A percentile compares a stretch with the other conserved stretches of the same genome.
Conservation (phyloP, 2,797 vertebrate species). For the Danio albolineatus region DNA sequence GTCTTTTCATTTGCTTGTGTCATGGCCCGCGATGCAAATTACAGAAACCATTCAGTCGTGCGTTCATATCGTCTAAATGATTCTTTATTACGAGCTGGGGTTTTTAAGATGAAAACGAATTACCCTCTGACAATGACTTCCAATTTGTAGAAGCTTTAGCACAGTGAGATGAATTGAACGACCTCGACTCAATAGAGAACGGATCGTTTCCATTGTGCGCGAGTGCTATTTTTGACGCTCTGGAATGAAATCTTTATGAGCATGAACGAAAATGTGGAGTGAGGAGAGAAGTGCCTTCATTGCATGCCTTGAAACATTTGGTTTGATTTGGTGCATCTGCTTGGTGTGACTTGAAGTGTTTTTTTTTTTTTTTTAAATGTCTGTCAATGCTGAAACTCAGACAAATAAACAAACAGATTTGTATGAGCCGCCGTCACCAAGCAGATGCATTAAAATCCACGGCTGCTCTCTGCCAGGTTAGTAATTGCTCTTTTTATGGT, state of each 20-base stretch:
- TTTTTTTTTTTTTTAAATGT: conserved; percentile 59
- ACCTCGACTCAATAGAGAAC: conserved; percentile 73
- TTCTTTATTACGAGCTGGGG: conserved; percentile 70
- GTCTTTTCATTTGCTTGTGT: conserved; percentile 70
- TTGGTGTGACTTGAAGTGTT: conserved; percentile 55
- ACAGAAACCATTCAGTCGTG: conserved; percentile 65
- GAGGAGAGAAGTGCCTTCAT: conserved; percentile 17
- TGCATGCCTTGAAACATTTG: conserved; percentile 23
- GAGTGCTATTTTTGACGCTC: conserved; percentile 21
- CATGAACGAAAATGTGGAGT: neutral
- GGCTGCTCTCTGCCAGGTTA: conserved; percentile 83
- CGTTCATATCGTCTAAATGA: conserved; percentile 71
- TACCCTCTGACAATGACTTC: conserved; percentile 69
- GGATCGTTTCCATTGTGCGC: conserved; percentile 68
- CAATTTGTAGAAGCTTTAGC: conserved; percentile 67
- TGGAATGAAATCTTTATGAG: conserved; percentile 34
- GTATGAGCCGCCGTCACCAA: conserved; percentile 72
- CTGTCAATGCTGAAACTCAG: conserved; percentile 78
- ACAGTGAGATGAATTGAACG: conserved; percentile 69
- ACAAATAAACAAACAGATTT: conserved; percentile 77
- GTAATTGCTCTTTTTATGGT: conserved; percentile 87
- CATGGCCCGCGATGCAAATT: conserved; percentile 70
- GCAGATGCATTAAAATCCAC: conserved; percentile 78
- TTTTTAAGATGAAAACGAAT: conserved; percentile 73
- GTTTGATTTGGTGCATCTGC: conserved; percentile 44